Evolutionary conservation across 1,140 invertebrate genomes (phyloP), one percentile per base, ranked within the genome.

Genomic region (Littorina saxatilis): DNA sequence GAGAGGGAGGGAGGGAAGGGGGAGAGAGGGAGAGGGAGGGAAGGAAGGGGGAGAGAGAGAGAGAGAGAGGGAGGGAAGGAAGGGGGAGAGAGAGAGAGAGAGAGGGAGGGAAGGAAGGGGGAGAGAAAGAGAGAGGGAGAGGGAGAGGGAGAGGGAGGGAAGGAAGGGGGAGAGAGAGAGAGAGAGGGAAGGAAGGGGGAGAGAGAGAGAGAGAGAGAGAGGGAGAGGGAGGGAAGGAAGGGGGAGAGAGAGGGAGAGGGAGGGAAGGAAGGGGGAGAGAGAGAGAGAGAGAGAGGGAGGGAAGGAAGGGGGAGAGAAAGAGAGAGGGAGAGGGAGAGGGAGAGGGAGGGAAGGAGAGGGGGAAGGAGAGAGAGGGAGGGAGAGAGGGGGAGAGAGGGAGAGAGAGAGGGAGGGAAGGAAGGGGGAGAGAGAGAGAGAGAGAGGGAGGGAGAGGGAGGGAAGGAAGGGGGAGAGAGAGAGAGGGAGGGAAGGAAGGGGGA

Each of bases 341-440:
- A n/a, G 27, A 40, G 39, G n/a, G 27, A 37, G 72, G n/a, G 39
- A 40, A 35, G n/a, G 72, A 40, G 72, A n/a, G 72, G 13, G 39
- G 11, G 72, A n/a, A n/a, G n/a, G 63, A 68, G 63, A 68, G 63
- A 35, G 63, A 35, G 63, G n/a, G 63, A 68, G 63, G n/a, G 35
- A 29, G 63, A 68, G 63, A 68, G 63, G n/a, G 35, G n/a, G 35
- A 27, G n/a, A 68, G n/a, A 68, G 35, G 63, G n/a, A 27, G 13
- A n/a, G 13, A 27, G n/a, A 9, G 35, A 35, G 63, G n/a, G 63
- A 68, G 63, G n/a, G n/a, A 68, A n/a, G n/a, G n/a, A 68, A 35
- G 63, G n/a, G 63, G n/a, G 39, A 40, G 27, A n/a, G 72, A 40
- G 29, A 74, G 72, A 40, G 72, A 40, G 72, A n/a, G 29, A 35